Percentiles rank a stretch among this genome's conserved stretches.
Conservation (phyloP, 2,797 vertebrate species). For the Cynopterus sphinx region DNA sequence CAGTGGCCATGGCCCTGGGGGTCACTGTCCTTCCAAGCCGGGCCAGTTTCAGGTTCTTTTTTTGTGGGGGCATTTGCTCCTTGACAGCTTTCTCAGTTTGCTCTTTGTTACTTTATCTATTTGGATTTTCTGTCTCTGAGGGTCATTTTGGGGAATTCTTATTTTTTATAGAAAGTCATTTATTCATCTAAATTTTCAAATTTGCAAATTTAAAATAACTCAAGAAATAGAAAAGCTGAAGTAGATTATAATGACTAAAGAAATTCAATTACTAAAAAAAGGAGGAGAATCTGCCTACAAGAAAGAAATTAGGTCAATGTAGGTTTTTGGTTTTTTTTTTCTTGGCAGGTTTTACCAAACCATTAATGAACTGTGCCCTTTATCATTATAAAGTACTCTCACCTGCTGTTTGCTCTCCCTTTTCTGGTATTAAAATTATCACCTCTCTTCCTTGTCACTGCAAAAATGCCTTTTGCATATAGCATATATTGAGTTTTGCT, state of each 20-base stretch:
- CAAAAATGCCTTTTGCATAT: background rate
- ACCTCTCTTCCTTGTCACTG: too few relatives aligned
- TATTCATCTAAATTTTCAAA: background rate
- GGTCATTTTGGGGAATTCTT: background rate
- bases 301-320: background rate
- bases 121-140: background rate
- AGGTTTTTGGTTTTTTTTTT: background rate
- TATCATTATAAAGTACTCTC: background rate
- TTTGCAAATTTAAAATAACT: background rate
- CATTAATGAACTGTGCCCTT: background rate
- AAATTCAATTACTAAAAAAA: background rate
- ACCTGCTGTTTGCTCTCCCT: background rate
- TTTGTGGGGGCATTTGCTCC: background rate
- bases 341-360: background rate
- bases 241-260: background rate
- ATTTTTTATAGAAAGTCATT: background rate
- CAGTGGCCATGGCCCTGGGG: accelerated
- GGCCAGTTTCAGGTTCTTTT: background rate
- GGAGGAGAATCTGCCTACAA: background rate
- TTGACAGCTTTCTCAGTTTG: background rate
- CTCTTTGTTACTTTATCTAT: background rate
- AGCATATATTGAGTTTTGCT: background rate
- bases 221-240: background rate
- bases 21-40: background rate
- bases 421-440: background rate